Evolutionary conservation across 2,113 vertebrate species (phyloP), one percentile per base, ranked within the genome.

Genomic region (Rhea americana): DNA sequence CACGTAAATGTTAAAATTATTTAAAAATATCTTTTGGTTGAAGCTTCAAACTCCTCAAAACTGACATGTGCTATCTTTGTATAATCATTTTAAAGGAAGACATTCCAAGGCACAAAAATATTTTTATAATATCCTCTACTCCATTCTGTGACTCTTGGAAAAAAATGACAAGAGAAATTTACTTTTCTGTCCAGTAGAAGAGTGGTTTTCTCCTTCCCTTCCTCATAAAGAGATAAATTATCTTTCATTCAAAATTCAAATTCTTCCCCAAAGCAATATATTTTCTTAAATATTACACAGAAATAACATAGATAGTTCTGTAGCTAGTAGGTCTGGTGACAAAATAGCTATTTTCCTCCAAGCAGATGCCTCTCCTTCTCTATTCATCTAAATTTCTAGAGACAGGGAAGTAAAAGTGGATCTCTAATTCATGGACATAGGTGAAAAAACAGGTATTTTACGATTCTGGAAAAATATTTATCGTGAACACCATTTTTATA

Each of bases 381-480:
- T 78, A 85, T 13, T 93, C 6, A 16, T 58, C 28, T 41, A 73
- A 88, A 58, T n/a, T 91, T 45, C 35, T 15, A 87, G 37, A 80
- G 66, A 66, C 74, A 87, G 47, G 32, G 58, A 77, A 86, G 51
- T 51, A 79, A 58, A 82, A 80, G 25, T 2, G 0, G 17, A 89
- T 94, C 84, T 95, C 82, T 89, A 61, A 91, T 83, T 89, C 65
- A 32, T 18, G 92, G n/a, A 80, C 48, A 35, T 12, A 56, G 50
- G 66, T 96, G 91, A 96, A 96, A 96, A 96, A 95, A 80, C 56
- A 43, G 28, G 53, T 82, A 47, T 87, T 96, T 96, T 95, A 77
- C 67, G 88, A 30, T 79, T 53, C 47, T 92, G 55, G 62, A 65
- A 81, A 92, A 75, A 68, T 70, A 89, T 97, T 93, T 96, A 95